Evolutionary conservation across 92 coral and sea anemone genomes (phyloP), one percentile per base, ranked within the genome.

Genomic region (Paragorgia papillata): DNA sequence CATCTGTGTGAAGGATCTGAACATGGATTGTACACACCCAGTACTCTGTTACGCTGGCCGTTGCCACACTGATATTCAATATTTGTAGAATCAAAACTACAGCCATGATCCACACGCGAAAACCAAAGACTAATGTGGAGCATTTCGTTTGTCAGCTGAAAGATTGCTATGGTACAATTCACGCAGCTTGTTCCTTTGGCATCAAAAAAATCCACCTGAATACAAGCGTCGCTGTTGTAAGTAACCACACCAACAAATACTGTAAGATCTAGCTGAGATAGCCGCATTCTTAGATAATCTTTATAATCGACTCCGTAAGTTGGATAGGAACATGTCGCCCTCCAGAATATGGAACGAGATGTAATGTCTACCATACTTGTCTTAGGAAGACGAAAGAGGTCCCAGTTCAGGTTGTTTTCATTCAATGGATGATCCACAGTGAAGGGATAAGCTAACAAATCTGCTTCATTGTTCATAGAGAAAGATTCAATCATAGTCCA

Each of bases 261-360:
- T 7, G 51, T 21, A 20, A 56, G 73, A 43, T 66, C 51, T 17
- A 66, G 29, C 1, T 4, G 22, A 15, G 73, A 66, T 44, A 34
- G 10, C 1, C 50, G 71, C 21, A 64, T 51, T 19, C 71, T 34
- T 7, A 35, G 6, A 27, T 64, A 66, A 46, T 66, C 73, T 24
- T 31, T 39, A n/a, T 18, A 66, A 34, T 66, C 73, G 26, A 66
- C 34, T 12, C 73, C 73, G 51, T 66, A 39, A 40, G n/a, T 15
- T 27, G 56, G 51, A 44, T 39, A 66, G 5, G 73, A 39, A 44
- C 73, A 66, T 1, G 73, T 66, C 21, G 30, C 73, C 28, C 73
- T 19, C 73, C 73, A 66, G 22, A 34, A 34, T 40, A 25, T 64
- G 9, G 71, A 64, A 34, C 71, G 71, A 13, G 71, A 64, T 9